Percentiles rank a stretch among this genome's conserved stretches.
phyloP scores from a whole-genome alignment of 2,797 vertebrate species.

The Eulemur rubriventer region DNA sequence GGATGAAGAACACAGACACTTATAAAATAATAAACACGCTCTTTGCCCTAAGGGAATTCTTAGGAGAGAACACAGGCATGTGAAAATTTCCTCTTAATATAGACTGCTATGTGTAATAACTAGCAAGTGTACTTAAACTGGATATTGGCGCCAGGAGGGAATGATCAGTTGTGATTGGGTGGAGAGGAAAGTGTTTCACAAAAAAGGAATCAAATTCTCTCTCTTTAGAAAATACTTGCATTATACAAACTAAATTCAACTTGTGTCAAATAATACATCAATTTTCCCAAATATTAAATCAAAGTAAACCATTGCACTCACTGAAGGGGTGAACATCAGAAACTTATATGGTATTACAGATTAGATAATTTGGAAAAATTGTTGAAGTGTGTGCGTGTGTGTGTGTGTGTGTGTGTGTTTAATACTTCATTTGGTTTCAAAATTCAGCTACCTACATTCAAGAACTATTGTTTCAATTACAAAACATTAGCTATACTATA shows the following conservation, averaged over 20 bases:
- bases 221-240: neutral
- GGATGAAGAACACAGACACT: neutral
- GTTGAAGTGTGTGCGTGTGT: neutral
- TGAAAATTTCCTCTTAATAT: neutral
- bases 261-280: neutral
- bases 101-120: neutral
- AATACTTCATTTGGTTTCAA: neutral
- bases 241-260: neutral
- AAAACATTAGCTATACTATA: neutral
- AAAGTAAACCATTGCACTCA: neutral
- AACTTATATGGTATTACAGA: neutral
- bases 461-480: neutral
- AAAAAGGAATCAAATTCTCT: neutral
- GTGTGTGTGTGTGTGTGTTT: neutral
- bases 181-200: neutral
- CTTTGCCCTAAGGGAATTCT: neutral
- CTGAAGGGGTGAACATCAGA: neutral
- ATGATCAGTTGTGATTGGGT: neutral
- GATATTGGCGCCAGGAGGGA: neutral
- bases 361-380: neutral
- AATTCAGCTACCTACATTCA: neutral
- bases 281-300: neutral
- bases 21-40: neutral
- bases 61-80: neutral
- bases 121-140: neutral